A percentile compares a stretch with the other conserved stretches of the same genome.
phyloP scores from a whole-genome alignment of 2,888 invertebrate genomes.

The Drosophila trichaetosa region DNA sequence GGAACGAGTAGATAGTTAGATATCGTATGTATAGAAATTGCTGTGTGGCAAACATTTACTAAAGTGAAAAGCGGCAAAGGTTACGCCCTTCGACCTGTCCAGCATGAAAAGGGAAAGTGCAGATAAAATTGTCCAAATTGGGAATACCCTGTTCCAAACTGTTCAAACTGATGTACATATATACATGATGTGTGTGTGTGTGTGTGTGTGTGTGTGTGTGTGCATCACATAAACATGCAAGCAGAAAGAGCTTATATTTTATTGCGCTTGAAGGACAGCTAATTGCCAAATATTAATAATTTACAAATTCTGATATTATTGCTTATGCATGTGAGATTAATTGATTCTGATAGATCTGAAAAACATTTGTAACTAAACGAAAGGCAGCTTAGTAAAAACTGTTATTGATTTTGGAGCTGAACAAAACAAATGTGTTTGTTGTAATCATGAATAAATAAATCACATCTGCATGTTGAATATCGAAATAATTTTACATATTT shows the following conservation, averaged over 20 bases:
- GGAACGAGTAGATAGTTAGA: slow-evolving; percentile 21
- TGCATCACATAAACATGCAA: not conserved
- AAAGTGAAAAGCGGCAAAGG: slow-evolving; percentile 34
- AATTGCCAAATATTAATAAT: not conserved
- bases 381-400: not conserved
- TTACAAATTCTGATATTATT: not conserved
- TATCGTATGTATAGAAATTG: slow-evolving; percentile 25
- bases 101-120: too few species aligned
- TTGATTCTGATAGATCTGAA: not conserved
- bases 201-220: not conserved
- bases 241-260: not conserved
- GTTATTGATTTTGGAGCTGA: not conserved
- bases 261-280: not conserved
- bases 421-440: not conserved
- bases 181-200: not conserved
- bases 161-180: not conserved
- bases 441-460: not conserved
- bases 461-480: not conserved
- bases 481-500: not conserved
- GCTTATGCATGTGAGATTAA: slow-evolving; percentile 1
- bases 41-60: slow-evolving; percentile 48
- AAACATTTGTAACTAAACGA: not conserved
- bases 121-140: not conserved
- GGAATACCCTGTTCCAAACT: slow-evolving; percentile 3
- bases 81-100: slow-evolving; percentile 4